phyloP scores from a whole-genome alignment of 2,113 vertebrate species.

The Grus americana region DNA sequence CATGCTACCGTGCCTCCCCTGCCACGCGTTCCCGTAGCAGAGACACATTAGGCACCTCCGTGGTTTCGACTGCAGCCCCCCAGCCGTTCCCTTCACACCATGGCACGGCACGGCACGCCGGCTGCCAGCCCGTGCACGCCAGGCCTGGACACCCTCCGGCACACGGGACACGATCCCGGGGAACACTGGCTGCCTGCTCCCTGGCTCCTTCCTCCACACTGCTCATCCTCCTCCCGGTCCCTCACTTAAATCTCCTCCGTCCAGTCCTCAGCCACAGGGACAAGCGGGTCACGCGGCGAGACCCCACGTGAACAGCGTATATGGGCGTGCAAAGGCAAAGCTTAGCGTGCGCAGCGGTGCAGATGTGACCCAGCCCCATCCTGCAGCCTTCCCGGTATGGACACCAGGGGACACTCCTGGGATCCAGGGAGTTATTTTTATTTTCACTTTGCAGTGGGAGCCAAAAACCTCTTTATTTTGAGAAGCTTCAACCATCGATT shows the following conservation, averaged over 20 bases:
- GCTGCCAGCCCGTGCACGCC: background rate
- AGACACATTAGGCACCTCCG: fast-evolving
- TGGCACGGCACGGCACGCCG: fast-evolving
- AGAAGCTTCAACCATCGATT: conserved; percentile 32
- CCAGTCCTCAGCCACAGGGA: background rate
- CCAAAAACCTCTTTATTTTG: conserved; percentile 35
- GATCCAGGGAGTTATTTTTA: background rate
- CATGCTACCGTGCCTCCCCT: background rate
- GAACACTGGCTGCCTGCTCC: background rate
- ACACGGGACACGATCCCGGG: background rate
- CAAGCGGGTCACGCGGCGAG: background rate
- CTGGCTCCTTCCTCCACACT: background rate
- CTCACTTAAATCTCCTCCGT: background rate
- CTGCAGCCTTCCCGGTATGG: background rate
- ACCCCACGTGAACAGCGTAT: background rate
- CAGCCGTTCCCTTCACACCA: background rate
- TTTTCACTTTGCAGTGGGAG: background rate
- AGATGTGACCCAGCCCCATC: background rate
- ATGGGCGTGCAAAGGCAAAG: background rate
- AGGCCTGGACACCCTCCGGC: background rate
- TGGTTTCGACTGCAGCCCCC: background rate
- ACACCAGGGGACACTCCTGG: background rate
- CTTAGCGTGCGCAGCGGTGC: background rate
- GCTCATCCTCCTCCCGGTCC: background rate
- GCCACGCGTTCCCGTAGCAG: background rate